Evolutionary conservation across 2,113 vertebrate species (phyloP).

Genomic region (Phyllostomus discolor): DNA sequence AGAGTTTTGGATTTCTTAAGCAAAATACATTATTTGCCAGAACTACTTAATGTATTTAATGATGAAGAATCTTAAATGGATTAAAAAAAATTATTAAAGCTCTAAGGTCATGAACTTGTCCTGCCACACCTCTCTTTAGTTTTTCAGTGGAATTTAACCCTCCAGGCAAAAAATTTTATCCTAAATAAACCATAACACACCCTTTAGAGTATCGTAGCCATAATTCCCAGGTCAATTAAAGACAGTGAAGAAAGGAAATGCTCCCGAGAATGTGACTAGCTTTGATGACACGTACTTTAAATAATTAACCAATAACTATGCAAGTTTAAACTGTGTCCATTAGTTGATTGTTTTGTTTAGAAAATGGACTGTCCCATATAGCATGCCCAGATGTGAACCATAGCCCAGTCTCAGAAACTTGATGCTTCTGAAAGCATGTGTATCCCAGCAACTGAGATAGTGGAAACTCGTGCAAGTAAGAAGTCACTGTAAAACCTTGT

Average conservation of each 20-base stretch:
- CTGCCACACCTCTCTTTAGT: constrained; percentile 35
- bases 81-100: background rate
- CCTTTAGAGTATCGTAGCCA: background rate
- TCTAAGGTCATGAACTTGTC: constrained; percentile 43
- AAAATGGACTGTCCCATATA: constrained; percentile 21
- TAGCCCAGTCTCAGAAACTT: background rate
- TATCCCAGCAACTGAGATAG: background rate
- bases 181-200: constrained; percentile 33
- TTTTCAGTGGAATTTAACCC: constrained; percentile 52
- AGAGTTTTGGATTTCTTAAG: constrained; percentile 38
- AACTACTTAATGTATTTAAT: constrained; percentile 50
- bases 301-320: constrained; percentile 46
- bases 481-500: constrained; percentile 44
- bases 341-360: constrained; percentile 43
- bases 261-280: constrained; percentile 18
- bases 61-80: constrained; percentile 18
- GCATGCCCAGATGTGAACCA: background rate
- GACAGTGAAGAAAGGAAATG: constrained; percentile 20
- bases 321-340: constrained; percentile 39
- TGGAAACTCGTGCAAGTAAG: constrained; percentile 27
- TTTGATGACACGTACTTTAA: constrained; percentile 45
- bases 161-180: constrained; percentile 50
- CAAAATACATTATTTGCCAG: constrained; percentile 40
- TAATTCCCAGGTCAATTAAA: constrained; percentile 40
- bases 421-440: background rate